Evolutionary conservation across 1,140 invertebrate species (phyloP).

Genomic region (Magallana gigas): DNA sequence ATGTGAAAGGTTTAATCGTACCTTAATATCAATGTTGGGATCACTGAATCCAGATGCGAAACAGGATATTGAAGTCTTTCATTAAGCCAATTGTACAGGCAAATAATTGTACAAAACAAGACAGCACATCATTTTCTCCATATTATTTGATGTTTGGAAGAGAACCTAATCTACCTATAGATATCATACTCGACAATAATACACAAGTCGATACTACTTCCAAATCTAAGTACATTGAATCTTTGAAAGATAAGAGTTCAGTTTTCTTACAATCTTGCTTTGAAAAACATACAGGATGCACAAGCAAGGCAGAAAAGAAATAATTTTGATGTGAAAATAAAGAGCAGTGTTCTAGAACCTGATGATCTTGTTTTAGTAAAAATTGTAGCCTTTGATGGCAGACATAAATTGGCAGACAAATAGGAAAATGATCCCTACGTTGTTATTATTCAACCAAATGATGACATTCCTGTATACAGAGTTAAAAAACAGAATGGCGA

Average conservation of each 20-base stretch:
- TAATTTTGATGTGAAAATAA: constrained; percentile 31
- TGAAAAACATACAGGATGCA: not conserved
- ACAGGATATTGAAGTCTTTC: not conserved
- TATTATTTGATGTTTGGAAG: constrained; percentile 45
- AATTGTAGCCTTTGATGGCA: constrained; percentile 22
- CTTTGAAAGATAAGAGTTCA: constrained; percentile 20
- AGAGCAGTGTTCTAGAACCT: not conserved
- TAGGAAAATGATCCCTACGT: constrained; percentile 16
- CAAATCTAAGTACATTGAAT: constrained; percentile 30
- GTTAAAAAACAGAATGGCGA: constrained; percentile 37
- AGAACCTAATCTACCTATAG: constrained; percentile 35
- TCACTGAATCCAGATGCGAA: too few species aligned
- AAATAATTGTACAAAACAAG: constrained; percentile 24
- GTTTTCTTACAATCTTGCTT: constrained; percentile 17
- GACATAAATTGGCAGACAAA: constrained; percentile 40
- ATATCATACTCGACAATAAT: constrained; percentile 5
- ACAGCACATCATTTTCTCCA: constrained; percentile 27
- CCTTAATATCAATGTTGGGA: too few species aligned
- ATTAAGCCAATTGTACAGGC: constrained; percentile 34
- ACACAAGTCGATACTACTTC: not conserved
- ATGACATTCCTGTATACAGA: constrained; percentile 25
- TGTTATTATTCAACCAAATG: constrained; percentile 27
- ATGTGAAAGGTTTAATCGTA: too few species aligned
- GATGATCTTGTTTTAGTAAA: constrained; percentile 39
- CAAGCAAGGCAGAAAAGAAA: constrained; percentile 20